Conservation (phyloP, 2,113 vertebrate genomes). For the Lagopus leucura region DNA sequence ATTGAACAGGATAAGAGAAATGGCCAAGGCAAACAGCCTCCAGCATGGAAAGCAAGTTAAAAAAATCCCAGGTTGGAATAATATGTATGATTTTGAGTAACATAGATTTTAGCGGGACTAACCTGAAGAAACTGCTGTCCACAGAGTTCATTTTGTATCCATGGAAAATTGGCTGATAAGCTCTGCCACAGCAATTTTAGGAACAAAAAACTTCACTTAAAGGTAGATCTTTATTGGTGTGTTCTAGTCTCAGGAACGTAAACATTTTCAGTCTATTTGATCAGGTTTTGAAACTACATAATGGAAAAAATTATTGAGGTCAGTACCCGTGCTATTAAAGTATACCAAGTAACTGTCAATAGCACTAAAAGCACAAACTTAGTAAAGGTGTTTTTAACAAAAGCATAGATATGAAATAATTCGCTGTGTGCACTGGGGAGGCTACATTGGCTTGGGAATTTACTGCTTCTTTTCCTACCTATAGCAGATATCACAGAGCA, state of each 20-base stretch:
- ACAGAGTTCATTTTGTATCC: not conserved
- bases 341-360: not conserved
- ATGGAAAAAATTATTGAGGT: not conserved
- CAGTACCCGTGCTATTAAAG: not conserved
- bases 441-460: not conserved
- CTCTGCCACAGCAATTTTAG: not conserved
- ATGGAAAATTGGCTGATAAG: not conserved
- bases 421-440: not conserved
- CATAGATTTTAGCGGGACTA: not conserved
- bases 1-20: not conserved
- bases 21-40: not conserved
- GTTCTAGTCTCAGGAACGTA: not conserved
- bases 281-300: not conserved
- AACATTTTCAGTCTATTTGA: not conserved
- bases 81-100: not conserved
- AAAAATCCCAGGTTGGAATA: not conserved
- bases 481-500: not conserved
- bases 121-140: not conserved
- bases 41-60: not conserved
- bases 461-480: not conserved
- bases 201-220: not conserved
- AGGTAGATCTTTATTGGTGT: not conserved
- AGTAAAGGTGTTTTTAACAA: not conserved
- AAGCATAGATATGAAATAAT: not conserved
- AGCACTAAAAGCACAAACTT: not conserved